Base-by-base conservation (phyloP, 2,888 invertebrate genomes). In the Lepidonotus clava region DNA sequence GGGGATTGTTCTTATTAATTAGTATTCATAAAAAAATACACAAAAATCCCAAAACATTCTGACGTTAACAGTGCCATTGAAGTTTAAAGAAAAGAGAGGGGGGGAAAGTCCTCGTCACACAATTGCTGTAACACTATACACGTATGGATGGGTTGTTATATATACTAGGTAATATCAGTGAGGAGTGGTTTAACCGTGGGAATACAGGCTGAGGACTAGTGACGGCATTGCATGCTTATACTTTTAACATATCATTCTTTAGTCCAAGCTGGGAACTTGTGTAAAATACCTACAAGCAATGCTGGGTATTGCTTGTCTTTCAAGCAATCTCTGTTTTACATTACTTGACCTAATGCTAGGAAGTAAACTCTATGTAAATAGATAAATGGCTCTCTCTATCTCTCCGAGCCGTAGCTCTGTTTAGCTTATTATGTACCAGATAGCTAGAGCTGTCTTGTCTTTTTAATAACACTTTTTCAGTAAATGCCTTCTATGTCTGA, bases 161-260 rank as follows among this genome's bases (percentile, higher is more conserved):
- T 76, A 14, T 14, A 51, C 51, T 51, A 51, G 40, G 36, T 6
- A 21, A 76, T 21, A n/a, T 61, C 36, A 36, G 76, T 61, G 61
- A 11, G 14, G 76, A 76, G 18, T 76, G 76, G 28, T 34, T 34
- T 76, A 76, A 38, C 38, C 36, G 38, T 21, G 76, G 76, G 76
- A 40, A 8, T 76, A 28, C 40, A 14, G 40, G 76, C 32, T 2
- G 5, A 40, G 76, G 51, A 21, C 51, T n/a, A 76, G 76, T 21
- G 24, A 40, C n/a, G 76, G 38, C 40, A 40, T 76, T 76, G 76
- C 18, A 76, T 76, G 76, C 76, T 76, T 76, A 76, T 38, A n/a
- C n/a, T n/a, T 76, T 76, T 76, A 76, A 76, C 76, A 76, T 76
- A 76, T 76, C 76, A 76, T 76, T 76, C 76, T 76, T 76, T 76